Evolutionary conservation across 1,140 invertebrate species (phyloP).

Genomic region (Drosophila carrolli): DNA sequence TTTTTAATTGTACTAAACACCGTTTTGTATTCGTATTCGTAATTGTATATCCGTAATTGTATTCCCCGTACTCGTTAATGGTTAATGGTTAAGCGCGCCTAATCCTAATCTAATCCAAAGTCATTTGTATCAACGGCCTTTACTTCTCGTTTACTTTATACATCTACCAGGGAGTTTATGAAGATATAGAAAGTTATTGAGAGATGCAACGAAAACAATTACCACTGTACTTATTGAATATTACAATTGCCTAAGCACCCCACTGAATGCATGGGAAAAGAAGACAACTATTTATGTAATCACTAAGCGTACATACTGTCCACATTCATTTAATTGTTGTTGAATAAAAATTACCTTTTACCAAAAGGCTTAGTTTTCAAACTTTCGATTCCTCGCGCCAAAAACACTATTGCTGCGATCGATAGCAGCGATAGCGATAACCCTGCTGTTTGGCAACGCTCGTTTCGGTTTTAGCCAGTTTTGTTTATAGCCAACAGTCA

Average conservation of each 20-base stretch:
- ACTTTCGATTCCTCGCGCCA: slow-evolving; percentile 15
- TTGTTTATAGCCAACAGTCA: slow-evolving; percentile 40
- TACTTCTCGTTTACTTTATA: slow-evolving; percentile 79
- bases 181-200: slow-evolving; percentile 28
- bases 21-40: slow-evolving; percentile 73
- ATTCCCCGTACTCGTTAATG: slow-evolving; percentile 66
- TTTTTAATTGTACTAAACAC: slow-evolving; percentile 82
- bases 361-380: slow-evolving; percentile 33
- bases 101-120: slow-evolving; percentile 77
- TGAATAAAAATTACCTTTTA: slow-evolving; percentile 79
- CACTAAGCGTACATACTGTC: slow-evolving; percentile 80
- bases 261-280: slow-evolving; percentile 40
- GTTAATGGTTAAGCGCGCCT: slow-evolving; percentile 77
- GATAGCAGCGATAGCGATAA: slow-evolving; percentile 19
- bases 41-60: slow-evolving; percentile 51
- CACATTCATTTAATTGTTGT: slow-evolving; percentile 80
- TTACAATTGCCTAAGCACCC: slow-evolving; percentile 58
- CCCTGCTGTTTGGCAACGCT: slow-evolving; percentile 2
- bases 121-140: slow-evolving; percentile 82
- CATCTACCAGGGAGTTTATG: slow-evolving; percentile 43
- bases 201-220: slow-evolving; percentile 80
- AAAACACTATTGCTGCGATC: slow-evolving; percentile 10
- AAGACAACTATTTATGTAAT: slow-evolving; percentile 74
- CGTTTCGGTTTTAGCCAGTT: slow-evolving; percentile 15
- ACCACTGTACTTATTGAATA: slow-evolving; percentile 77